Evolutionary conservation across 2,113 vertebrate genomes (phyloP), one percentile per base, ranked within the genome.

Genomic region (Onychostoma macrolepis): DNA sequence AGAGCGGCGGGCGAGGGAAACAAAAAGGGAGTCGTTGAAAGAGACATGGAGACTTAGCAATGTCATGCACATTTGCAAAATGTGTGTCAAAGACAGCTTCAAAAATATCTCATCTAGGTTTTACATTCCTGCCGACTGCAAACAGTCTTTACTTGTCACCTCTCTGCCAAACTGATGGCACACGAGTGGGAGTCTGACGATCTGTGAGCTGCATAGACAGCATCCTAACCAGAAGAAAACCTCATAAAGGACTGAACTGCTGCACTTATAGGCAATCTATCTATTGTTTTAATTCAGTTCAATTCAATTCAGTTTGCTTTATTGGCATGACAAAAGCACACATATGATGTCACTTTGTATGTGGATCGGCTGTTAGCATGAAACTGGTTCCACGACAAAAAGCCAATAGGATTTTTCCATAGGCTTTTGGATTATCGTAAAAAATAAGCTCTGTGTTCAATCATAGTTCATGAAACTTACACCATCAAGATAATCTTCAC

Each of bases 11-110:
- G 81, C 30, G 19, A 30, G 77, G 69, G 83, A 88, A 78, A 72
- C 50, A 85, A 50, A 88, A 43, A 67, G 38, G 30, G 4, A 45
- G 74, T 81, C 69, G 58, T 38, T 36, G 67, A 67, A 41, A 71
- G 74, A 78, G 50, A 85, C 78, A 72, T 36, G 15, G 63, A 86
- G 84, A 58, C 58, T 45, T 89, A 56, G 74, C 75, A 50, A 67
- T 87, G 75, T 76, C 88, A 80, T 78, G 72, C 65, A 58, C 75
- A 53, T 85, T 83, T 48, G 63, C 48, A 50, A 87, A 84, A 78
- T 83, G 56, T 41, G 63, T 87, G 86, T 87, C 88, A 83, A 53
- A 85, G 26, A 53, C 80, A 10, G 41, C 72, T 83, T 74, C 58
- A 72, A 72, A 79, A 85, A 87, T 67, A 79, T 21, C 69, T 36